Evolutionary conservation across 2,888 invertebrate species (phyloP), one percentile per base, ranked within the genome.

Genomic region (Rhaphigaster nebulosa): DNA sequence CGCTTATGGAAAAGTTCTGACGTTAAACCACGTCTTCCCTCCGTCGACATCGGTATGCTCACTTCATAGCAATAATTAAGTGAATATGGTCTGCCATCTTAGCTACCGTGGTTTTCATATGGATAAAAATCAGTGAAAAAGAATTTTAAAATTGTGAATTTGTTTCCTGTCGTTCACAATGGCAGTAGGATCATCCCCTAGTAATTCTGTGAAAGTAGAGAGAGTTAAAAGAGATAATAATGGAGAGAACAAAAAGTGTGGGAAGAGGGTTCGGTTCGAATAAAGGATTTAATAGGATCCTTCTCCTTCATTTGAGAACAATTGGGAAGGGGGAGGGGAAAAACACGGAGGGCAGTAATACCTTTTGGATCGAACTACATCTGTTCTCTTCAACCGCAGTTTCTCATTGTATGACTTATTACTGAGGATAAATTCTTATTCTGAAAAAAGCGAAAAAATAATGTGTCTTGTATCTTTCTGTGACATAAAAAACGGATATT

Each of bases 281-380:
- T 84, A 84, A 84, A 84, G 84, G 84, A 84, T 84, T 84, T 84
- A 84, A 84, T 84, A 84, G 84, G 84, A 84, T 50, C 84, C 84
- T 84, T 84, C 84, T 84, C 84, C 84, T 84, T 84, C 84, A 84
- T 84, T 84, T 84, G 84, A 84, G 84, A 84, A 84, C 84, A 84
- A 84, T 84, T 84, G 84, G 84, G n/a, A 13, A n/a, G 84, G 45
- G 26, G 84, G 45, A n/a, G 84, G 45, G 45, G n/a, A 41, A 41
- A n/a, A 80, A 80, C 80, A 80, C 38, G 76, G 80, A 15, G 41
- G 80, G 41, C n/a, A 41, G 84, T 84, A 84, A 84, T 84, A 84
- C 45, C 84, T 80, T 80, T 38, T 23, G 34, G 18, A 84, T 84
- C 84, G 26, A 45, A 84, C 84, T 84, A 45, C 84, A 84, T 84